phyloP scores from a whole-genome alignment of 2,113 vertebrate species.

The Apodemus speciosus region DNA sequence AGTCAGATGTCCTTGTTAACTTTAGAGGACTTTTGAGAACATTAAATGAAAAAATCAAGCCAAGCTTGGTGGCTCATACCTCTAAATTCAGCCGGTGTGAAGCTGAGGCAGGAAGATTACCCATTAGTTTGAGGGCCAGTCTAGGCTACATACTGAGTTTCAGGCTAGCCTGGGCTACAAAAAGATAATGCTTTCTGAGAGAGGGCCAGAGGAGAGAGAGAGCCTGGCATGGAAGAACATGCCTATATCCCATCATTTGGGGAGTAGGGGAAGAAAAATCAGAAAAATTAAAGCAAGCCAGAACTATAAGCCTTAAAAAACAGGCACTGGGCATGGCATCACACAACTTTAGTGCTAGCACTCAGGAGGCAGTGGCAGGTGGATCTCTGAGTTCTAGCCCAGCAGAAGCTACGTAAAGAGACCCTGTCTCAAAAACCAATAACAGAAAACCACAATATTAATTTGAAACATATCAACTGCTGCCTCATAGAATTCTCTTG shows the following conservation, averaged over 20 bases:
- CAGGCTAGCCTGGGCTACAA: background rate
- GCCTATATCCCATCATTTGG: background rate
- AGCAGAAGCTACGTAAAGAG: background rate
- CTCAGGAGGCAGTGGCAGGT: background rate
- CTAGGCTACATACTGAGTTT: background rate
- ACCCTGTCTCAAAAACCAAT: background rate
- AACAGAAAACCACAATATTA: background rate
- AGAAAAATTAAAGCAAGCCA: background rate
- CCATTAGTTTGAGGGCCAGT: background rate
- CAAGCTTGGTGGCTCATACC: background rate
- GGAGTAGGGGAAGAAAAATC: background rate
- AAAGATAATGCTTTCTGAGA: background rate
- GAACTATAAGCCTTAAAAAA: background rate
- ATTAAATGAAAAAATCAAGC: conserved; percentile 17
- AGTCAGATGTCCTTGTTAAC: conserved; percentile 12
- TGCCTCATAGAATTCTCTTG: conserved; percentile 32
- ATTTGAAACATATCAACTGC: conserved; percentile 33
- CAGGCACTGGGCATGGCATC: background rate
- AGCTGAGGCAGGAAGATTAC: background rate
- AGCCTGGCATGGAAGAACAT: background rate
- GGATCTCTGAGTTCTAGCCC: background rate
- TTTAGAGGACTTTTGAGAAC: background rate
- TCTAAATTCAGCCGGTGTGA: background rate
- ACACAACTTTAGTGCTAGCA: background rate
- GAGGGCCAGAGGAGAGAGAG: background rate